Evolutionary conservation across 1,140 invertebrate species (phyloP).

Genomic region (Ericerus pela): DNA sequence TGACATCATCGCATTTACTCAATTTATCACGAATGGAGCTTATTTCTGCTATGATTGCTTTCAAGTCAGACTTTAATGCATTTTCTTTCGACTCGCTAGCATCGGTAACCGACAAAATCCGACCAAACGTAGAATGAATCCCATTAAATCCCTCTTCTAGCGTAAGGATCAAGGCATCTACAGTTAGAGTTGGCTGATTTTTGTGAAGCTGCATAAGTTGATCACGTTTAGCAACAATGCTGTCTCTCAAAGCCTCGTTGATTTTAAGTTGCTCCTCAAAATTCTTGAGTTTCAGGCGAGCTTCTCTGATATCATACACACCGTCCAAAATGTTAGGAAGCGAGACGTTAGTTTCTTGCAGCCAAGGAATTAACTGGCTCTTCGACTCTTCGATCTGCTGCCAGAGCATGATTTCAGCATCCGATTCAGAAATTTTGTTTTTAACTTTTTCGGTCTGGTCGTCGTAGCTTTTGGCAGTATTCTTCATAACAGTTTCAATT

Average conservation of each 20-base stretch:
- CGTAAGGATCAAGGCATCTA: constrained; percentile 49
- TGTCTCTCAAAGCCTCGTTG: constrained; percentile 55
- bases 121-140: constrained; percentile 52
- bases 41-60: constrained; percentile 48
- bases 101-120: constrained; percentile 53
- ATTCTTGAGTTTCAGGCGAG: constrained; percentile 56
- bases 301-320: constrained; percentile 61
- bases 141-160: constrained; percentile 64
- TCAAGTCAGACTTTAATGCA: constrained; percentile 50
- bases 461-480: constrained; percentile 55
- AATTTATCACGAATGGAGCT: constrained; percentile 66
- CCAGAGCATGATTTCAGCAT: constrained; percentile 80
- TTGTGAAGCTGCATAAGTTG: constrained; percentile 67
- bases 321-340: constrained; percentile 57
- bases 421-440: constrained; percentile 56
- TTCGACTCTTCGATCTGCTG: constrained; percentile 76
- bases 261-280: constrained; percentile 74
- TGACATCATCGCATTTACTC: constrained; percentile 80
- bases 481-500: constrained; percentile 45
- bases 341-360: constrained; percentile 58
- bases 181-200: constrained; percentile 46
- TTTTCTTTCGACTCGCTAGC: constrained; percentile 58
- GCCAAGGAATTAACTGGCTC: constrained; percentile 67
- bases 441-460: constrained; percentile 50
- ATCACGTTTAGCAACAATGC: constrained; percentile 58